Conservation (phyloP, 1,140 invertebrate species). For the Harpegnathos saltator region DNA sequence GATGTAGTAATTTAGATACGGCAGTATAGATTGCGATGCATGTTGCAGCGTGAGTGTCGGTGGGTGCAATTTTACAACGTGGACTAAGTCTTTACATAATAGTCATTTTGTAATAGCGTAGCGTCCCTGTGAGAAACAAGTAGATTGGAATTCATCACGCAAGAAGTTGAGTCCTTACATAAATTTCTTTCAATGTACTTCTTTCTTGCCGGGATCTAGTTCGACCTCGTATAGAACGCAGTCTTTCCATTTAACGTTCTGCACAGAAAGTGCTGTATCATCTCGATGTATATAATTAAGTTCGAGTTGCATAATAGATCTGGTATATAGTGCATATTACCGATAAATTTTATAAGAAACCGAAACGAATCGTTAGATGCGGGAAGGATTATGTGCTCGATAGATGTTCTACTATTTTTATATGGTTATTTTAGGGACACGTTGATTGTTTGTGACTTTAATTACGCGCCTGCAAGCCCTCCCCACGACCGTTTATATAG, state of each 20-base stretch:
- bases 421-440: slow-evolving; percentile 41
- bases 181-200: background rate
- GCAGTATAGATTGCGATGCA: background rate
- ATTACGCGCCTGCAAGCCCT: slow-evolving; percentile 5
- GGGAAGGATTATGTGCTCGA: slow-evolving; percentile 33
- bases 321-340: slow-evolving; percentile 2
- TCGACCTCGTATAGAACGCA: background rate
- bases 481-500: background rate
- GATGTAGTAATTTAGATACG: slow-evolving; percentile 17
- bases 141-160: background rate
- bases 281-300: slow-evolving; percentile 18
- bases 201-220: background rate
- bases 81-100: background rate
- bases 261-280: background rate
- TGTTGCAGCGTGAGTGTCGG: background rate
- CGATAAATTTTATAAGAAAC: slow-evolving; percentile 14
- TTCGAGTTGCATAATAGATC: slow-evolving; percentile 25
- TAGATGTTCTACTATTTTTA: slow-evolving; percentile 56
- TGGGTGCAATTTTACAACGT: slow-evolving; percentile 1
- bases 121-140: background rate
- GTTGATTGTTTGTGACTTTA: slow-evolving; percentile 43
- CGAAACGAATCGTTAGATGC: slow-evolving; percentile 12
- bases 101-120: background rate
- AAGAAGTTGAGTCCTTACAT: background rate
- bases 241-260: slow-evolving; percentile 14